phyloP scores from a whole-genome alignment of 2,113 vertebrate species.

The Microcebus ravelobensis region DNA sequence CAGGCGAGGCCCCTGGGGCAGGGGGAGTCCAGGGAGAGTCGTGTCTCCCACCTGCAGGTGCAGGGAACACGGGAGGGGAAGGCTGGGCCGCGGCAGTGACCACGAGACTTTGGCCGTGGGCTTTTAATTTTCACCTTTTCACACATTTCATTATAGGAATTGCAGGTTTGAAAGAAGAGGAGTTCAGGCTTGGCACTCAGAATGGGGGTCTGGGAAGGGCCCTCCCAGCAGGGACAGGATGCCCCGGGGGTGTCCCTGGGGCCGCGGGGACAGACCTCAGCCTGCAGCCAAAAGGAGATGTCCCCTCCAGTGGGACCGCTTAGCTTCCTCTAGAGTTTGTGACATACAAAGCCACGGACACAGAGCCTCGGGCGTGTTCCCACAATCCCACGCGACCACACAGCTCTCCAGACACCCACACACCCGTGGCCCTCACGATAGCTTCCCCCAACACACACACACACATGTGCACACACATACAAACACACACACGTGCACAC shows the following conservation, averaged over 20 bases:
- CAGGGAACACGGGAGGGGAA: neutral
- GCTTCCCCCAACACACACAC: neutral
- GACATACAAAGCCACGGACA: neutral
- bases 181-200: neutral
- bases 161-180: neutral
- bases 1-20: neutral
- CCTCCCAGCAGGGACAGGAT: rapidly evolving
- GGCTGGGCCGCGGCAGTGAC: neutral
- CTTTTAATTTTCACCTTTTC: slow-evolving; percentile 46
- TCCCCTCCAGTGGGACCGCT: neutral
- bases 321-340: too few relatives aligned
- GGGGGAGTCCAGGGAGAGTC: neutral
- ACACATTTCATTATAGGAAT: slow-evolving; percentile 14
- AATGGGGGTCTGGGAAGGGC: neutral
- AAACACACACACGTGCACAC: too few relatives aligned
- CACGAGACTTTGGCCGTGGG: neutral
- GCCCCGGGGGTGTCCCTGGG: neutral
- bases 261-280: neutral
- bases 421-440: neutral
- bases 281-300: neutral
- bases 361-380: neutral
- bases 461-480: too few relatives aligned
- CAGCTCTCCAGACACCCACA: neutral
- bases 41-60: rapidly evolving
- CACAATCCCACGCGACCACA: neutral